Base-by-base conservation (phyloP, 2,113 vertebrate species). In the Ailuropoda melanoleuca region DNA sequence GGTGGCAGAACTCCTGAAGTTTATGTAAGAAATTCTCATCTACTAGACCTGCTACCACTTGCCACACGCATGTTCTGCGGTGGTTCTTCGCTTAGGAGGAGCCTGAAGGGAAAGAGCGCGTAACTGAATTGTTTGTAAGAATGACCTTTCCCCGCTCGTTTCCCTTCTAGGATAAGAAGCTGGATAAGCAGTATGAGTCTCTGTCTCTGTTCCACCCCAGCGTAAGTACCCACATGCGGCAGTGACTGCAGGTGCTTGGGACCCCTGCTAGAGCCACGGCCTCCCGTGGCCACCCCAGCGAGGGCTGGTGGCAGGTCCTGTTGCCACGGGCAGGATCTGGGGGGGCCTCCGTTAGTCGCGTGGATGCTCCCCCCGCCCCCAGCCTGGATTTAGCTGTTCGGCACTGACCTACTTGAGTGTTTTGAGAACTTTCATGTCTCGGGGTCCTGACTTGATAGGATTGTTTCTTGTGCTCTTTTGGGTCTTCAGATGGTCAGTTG, bases 181-280 rank as follows among this genome's bases (percentile, higher is more conserved):
- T 99, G 96, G 99, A 99, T 97, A 99, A 99, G 97, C 99, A 99
- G 97, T 99, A 99, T 0, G 99, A 99, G 96, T 98, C 99, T 18
- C 98, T 99, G 43, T 98, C 99, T 43, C 98, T 99, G 24, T 99
- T 99, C 89, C 99, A 98, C 92, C 99, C 99, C 94, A 99, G 99
- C 93, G 99, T 99, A 99, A 99, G 99, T 99, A 68, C 31, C 62
- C 6, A 1, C 3, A 2, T 1, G 29, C 14, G 6, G 3, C 21
- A 60, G 62, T 64, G 14, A 13, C 66, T 14, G 4, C 64, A 66
- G 66, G 17, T 0, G 31, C 64, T 3, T 3, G 1, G 64, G 3
- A 6, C 14, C 64, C 58, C 31, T 34, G 31, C 64, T 66, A 29
- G 64, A 66, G 64, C 64, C 15, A 3, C 1, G 64, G 64, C 64